Base-by-base conservation (phyloP, 2,113 vertebrate species). In the Paracanthobrama guichenoti region DNA sequence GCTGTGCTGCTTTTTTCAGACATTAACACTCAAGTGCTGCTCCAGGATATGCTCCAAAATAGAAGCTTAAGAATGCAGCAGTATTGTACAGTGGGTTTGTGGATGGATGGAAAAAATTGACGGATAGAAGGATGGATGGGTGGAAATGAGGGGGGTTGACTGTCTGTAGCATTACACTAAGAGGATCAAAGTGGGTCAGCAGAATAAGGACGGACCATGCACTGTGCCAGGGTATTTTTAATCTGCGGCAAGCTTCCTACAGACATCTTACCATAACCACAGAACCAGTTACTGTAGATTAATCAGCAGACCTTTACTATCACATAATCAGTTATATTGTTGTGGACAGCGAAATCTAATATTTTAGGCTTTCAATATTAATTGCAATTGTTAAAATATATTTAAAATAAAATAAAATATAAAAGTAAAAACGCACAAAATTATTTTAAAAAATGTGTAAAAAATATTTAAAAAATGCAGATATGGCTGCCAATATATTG, bases 111-210 rank as follows among this genome's bases (percentile, higher is more conserved):
- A 50, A 80, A 50, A 80, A n/a, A 76, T 31, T 22, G 60, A 81
- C 53, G 79, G 62, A 81, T 66, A 67, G 79, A 67, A 53, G 24
- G 18, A 48, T n/a, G 42, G 42, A 81, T 81, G 62, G 20, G 26
- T 35, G 24, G 60, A 80, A 80, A 67, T 31, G 26, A 20, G 78
- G 78, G 78, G 60, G 79, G 57, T 64, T 28, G 42, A 48, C 24
- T 67, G 79, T 31, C 44, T 81, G 26, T 53, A n/a, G 62, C 26
- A 53, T 67, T 81, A 79, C 35, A 79, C 59, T 79, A 64, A 53
- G 79, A 81, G 62, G 79, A 81, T 81, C 18, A 67, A 67, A 67
- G 77, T 81, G 79, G 62, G 62, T 67, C 62, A 81, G 62, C 18
- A 81, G 79, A 66, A 80, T 81, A n/a, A 67, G 62, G 26, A 50